These are phyloP conservation scores for Parasteatoda lunata DNA, from an alignment of 2,888 invertebrate species.

Conservation along the genomic window DNA sequence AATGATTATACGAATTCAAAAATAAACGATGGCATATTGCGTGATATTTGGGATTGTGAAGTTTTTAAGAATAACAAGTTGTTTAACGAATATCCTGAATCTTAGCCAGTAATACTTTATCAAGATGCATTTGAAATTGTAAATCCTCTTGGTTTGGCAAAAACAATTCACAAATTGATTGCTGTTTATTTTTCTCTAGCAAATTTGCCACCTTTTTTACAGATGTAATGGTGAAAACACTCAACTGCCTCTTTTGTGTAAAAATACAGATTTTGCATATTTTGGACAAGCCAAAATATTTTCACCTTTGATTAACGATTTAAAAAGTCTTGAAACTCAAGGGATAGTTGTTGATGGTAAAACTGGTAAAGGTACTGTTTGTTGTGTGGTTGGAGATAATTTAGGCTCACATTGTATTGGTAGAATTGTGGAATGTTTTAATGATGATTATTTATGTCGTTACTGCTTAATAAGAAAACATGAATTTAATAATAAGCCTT, in stretches of 20 bases:
- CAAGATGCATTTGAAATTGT: constrained; percentile 30
- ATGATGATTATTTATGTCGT: background rate
- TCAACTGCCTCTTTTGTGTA: constrained; percentile 26
- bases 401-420: constrained; percentile 30
- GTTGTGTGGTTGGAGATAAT: constrained; percentile 31
- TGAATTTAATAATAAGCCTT: constrained; percentile 16
- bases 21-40: constrained; percentile 15
- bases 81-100: constrained; percentile 7
- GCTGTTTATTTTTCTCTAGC: constrained; percentile 24
- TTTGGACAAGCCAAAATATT: constrained; percentile 22
- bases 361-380: constrained; percentile 18
- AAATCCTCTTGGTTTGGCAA: constrained; percentile 27
- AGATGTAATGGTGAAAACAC: constrained; percentile 23
- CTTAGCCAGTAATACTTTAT: constrained; percentile 4
- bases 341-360: constrained; percentile 7
- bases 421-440: constrained; percentile 26
- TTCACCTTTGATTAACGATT: constrained; percentile 16
- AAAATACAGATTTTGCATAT: constrained; percentile 22
- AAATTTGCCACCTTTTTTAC: constrained; percentile 16
- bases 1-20: background rate
- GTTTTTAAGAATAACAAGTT: constrained; percentile 12
- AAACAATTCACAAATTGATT: constrained; percentile 12
- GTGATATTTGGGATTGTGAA: constrained; percentile 28
- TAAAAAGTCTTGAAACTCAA: constrained; percentile 15
- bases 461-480: constrained; percentile 18